A percentile compares a stretch with the other conserved stretches of the same genome.
Evolutionary conservation across 1,140 invertebrate genomes (phyloP).

Genomic region (Danaus plexippus): DNA sequence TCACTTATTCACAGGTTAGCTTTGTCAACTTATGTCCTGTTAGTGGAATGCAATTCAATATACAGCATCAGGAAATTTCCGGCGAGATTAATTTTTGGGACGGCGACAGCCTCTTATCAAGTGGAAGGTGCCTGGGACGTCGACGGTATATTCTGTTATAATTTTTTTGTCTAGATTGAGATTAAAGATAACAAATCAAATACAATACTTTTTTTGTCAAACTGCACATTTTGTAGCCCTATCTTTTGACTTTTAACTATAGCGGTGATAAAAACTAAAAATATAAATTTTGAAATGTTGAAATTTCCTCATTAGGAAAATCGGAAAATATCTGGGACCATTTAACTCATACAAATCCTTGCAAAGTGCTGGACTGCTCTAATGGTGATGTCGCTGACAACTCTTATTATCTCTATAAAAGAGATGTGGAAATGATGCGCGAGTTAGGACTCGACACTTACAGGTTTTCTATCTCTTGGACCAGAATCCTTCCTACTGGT

Average conservation of each 20-base stretch:
- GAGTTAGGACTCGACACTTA: slow-evolving; percentile 72
- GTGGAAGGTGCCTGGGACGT: slow-evolving; percentile 72
- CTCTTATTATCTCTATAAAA: slow-evolving; percentile 53
- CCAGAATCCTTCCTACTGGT: slow-evolving; percentile 75
- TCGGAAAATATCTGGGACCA: slow-evolving; percentile 66
- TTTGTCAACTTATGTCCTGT: not conserved
- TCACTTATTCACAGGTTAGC: slow-evolving; percentile 5
- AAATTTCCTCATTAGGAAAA: slow-evolving; percentile 41
- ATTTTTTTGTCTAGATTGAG: no score
- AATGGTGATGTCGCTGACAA: slow-evolving; percentile 64
- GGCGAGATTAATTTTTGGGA: slow-evolving; percentile 70
- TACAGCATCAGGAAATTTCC: slow-evolving; percentile 58
- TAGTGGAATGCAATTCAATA: not conserved
- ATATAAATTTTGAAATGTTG: slow-evolving; percentile 15
- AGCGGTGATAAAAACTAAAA: not conserved
- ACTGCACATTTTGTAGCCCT: no score
- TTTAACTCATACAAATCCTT: slow-evolving; percentile 58
- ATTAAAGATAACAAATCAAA: no score
- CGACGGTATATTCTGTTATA: slow-evolving; percentile 18
- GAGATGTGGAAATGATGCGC: slow-evolving; percentile 68
- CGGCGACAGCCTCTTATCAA: slow-evolving; percentile 75
- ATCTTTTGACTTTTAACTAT: no score
- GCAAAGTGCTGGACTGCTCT: slow-evolving; percentile 62
- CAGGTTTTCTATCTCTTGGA: slow-evolving; percentile 78
- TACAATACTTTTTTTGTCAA: no score